phyloP scores from a whole-genome alignment of 2,888 invertebrate genomes.

The Conchocele bisecta region DNA sequence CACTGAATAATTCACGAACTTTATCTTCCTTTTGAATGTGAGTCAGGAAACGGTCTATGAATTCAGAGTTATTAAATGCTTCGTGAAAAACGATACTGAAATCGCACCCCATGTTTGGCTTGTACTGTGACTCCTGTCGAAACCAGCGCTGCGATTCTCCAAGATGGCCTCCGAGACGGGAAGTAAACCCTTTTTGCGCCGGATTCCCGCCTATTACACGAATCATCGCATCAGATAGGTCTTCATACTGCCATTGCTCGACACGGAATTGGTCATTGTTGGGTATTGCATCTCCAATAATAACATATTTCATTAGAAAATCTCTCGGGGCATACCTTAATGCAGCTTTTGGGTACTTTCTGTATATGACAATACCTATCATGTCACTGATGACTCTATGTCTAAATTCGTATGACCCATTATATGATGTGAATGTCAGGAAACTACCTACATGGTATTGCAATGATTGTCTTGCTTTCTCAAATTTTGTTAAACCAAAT shows the following conservation, averaged over 20 bases:
- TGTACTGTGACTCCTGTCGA: too few relatives aligned
- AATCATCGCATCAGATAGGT: slow-evolving; percentile 2
- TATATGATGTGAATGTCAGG: neutral
- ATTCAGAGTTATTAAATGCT: too few relatives aligned
- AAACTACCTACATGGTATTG: slow-evolving; percentile 32
- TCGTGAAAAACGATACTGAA: too few relatives aligned
- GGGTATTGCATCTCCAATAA: slow-evolving; percentile 1
- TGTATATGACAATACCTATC: slow-evolving; percentile 36
- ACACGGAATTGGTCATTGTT: slow-evolving; percentile 17
- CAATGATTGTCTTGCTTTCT: slow-evolving; percentile 12
- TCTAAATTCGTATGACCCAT: slow-evolving; percentile 24
- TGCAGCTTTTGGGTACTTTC: slow-evolving; percentile 20
- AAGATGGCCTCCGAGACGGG: too few relatives aligned
- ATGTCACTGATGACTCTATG: slow-evolving; percentile 42
- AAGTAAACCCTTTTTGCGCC: too few relatives aligned
- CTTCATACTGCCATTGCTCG: slow-evolving; percentile 7
- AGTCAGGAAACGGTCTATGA: too few relatives aligned
- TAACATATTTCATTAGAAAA: slow-evolving; percentile 31
- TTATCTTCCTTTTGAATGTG: too few relatives aligned
- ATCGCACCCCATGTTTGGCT: too few relatives aligned
- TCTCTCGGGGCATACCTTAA: slow-evolving; percentile 23
- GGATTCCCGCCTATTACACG: too few relatives aligned
- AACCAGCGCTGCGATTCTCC: too few relatives aligned
- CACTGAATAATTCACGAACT: too few relatives aligned
- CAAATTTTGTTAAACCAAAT: slow-evolving; percentile 28